A percentile compares a stretch with the other conserved stretches of the same genome.
Evolutionary conservation across 2,113 vertebrate species (phyloP).

Genomic region (Clarias batrachus): DNA sequence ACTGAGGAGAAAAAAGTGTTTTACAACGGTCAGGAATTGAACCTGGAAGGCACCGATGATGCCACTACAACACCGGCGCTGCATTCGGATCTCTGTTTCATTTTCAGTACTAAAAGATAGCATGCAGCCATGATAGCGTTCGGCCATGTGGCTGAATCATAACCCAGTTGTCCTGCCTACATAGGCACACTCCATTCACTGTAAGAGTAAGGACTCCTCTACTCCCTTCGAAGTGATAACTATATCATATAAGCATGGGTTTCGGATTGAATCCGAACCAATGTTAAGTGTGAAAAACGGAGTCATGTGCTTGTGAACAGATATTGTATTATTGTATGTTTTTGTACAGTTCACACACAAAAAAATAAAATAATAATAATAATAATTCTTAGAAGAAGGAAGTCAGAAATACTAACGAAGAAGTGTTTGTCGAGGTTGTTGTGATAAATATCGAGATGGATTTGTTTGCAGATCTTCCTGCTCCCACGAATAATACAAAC

Average conservation of each 20-base stretch:
- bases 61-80: not conserved
- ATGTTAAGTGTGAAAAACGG: not conserved
- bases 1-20: no score
- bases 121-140: no score
- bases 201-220: not conserved
- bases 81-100: no score
- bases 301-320: not conserved
- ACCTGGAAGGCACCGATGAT: constrained; percentile 80
- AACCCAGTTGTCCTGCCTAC: not conserved
- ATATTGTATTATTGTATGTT: not conserved
- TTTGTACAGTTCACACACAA: not conserved
- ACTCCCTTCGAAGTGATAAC: not conserved
- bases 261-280: not conserved
- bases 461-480: constrained; percentile 75
- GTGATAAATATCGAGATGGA: constrained; percentile 62
- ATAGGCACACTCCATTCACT: not conserved
- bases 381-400: not conserved
- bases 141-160: no score
- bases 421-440: not conserved
- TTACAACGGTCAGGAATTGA: constrained; percentile 74
- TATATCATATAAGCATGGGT: not conserved
- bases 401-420: not conserved
- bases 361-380: not conserved
- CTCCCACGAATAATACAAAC: constrained; percentile 63
- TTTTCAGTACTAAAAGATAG: no score